Conservation (phyloP, 1,140 invertebrate species). For the Aphelinus atriplicis region DNA sequence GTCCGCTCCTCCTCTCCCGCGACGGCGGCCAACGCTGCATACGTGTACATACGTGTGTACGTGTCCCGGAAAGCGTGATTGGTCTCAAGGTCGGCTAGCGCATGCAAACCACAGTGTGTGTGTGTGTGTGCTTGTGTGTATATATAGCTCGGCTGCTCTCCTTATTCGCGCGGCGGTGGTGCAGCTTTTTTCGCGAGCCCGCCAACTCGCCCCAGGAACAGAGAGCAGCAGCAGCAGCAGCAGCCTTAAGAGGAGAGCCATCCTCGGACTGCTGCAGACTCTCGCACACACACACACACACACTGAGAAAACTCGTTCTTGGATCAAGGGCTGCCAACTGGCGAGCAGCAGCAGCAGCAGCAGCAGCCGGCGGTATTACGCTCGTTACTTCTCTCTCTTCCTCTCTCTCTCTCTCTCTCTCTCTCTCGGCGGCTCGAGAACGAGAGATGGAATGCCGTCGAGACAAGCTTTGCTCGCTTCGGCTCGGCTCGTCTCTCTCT, state of each 20-base stretch:
- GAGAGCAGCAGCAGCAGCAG: neutral
- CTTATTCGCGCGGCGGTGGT: no score
- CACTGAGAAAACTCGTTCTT: conserved; percentile 21
- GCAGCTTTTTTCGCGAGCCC: no score
- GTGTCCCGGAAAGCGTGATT: no score
- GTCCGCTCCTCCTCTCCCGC: no score
- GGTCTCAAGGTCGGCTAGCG: no score
- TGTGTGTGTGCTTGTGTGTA: no score
- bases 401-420: conserved; percentile 24
- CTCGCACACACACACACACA: neutral
- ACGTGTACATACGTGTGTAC: no score
- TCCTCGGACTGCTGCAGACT: neutral
- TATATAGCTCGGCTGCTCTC: no score
- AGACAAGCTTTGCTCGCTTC: conserved; percentile 37
- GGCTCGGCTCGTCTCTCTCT: conserved; percentile 1
- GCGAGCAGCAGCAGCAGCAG: neutral
- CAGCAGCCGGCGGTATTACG: conserved; percentile 4
- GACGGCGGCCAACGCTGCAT: no score
- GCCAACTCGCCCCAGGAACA: neutral
- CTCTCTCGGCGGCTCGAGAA: conserved; percentile 32
- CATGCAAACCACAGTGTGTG: no score
- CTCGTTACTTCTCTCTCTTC: conserved; percentile 27
- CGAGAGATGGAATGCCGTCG: conserved; percentile 53
- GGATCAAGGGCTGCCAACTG: conserved; percentile 43
- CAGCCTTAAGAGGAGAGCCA: neutral